Conservation (phyloP, 2,113 vertebrate genomes). For the Platichthys stellatus region DNA sequence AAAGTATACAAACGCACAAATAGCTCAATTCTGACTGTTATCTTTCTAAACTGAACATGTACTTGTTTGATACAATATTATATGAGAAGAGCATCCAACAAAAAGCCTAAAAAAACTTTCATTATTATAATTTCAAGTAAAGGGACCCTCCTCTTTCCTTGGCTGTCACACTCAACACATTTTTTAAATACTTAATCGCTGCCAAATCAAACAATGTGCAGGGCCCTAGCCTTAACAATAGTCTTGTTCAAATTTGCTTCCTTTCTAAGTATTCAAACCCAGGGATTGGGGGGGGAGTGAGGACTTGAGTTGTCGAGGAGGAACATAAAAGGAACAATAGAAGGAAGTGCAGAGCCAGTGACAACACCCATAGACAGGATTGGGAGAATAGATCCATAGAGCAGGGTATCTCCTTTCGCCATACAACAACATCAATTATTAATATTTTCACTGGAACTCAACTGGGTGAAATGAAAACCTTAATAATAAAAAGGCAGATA, state of each 20-base stretch:
- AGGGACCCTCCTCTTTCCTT: no score
- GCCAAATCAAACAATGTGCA: background rate
- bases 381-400: constrained; percentile 18
- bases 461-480: constrained; percentile 42
- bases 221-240: background rate
- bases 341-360: constrained; percentile 48
- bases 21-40: no score
- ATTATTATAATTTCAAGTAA: no score
- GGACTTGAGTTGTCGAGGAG: constrained; percentile 22
- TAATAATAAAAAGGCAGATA: background rate
- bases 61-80: no score
- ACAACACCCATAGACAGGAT: constrained; percentile 63
- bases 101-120: no score
- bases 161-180: no score
- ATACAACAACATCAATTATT: constrained; percentile 48
- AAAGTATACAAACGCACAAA: no score
- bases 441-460: constrained; percentile 28
- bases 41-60: no score
- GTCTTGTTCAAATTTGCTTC: background rate
- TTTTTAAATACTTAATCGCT: no score
- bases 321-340: constrained; percentile 60
- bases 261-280: constrained; percentile 10
- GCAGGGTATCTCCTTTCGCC: constrained; percentile 28
- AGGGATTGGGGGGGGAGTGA: constrained; percentile 2
- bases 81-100: no score